phyloP scores from a whole-genome alignment of 1,140 invertebrate species.

The Copidosoma floridanum region DNA sequence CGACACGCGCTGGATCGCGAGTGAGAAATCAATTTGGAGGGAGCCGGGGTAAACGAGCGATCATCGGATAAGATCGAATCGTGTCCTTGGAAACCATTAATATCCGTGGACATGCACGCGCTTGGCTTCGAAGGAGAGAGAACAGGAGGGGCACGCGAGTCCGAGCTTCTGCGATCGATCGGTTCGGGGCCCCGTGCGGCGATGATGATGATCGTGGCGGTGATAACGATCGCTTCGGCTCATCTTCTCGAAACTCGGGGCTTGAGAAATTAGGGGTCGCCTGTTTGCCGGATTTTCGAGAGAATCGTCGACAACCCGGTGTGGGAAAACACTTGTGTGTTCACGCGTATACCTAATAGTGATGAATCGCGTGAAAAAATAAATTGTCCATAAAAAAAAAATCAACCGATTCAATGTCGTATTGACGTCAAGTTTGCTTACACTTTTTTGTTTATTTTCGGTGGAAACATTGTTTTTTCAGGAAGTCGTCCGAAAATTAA shows the following conservation, averaged over 20 bases:
- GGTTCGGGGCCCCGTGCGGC: background rate
- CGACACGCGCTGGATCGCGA: too few species aligned
- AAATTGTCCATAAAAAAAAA: too few species aligned
- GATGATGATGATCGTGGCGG: too few species aligned
- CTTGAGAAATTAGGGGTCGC: conserved; percentile 11
- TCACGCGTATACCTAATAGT: too few species aligned
- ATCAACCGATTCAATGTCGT: too few species aligned
- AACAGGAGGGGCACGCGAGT: conserved; percentile 1
- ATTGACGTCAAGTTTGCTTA: too few species aligned
- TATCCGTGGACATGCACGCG: conserved; percentile 1
- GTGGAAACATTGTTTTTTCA: too few species aligned
- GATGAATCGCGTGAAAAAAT: too few species aligned
- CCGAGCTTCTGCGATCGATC: conserved; percentile 13
- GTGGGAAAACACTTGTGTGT: background rate
- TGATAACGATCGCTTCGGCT: conserved; percentile 13
- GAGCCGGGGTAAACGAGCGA: conserved; percentile 12
- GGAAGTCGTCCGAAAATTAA: too few species aligned
- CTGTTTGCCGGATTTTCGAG: conserved; percentile 1
- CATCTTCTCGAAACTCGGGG: conserved; percentile 1
- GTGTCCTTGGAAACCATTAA: conserved; percentile 17
- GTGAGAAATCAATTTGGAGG: conserved; percentile 22
- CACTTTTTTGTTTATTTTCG: too few species aligned
- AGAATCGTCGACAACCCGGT: background rate
- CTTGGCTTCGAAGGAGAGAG: background rate
- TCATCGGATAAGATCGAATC: conserved; percentile 26